Evolutionary conservation across 2,797 vertebrate species (phyloP).

Genomic region (Carcharodon carcharias): DNA sequence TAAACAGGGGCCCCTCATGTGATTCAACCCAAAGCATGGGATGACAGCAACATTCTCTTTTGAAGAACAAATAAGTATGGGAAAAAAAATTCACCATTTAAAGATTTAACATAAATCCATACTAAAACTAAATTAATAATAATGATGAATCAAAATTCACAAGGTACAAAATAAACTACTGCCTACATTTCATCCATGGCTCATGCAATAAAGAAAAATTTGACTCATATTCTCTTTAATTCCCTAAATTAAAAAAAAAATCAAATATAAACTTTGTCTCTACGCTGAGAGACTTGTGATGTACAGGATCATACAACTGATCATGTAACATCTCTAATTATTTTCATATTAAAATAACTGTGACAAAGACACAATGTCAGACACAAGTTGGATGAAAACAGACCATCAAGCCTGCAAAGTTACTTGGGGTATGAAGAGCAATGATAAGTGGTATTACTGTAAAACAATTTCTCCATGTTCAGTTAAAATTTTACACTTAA

Average conservation of each 20-base stretch:
- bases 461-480: background rate
- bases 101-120: background rate
- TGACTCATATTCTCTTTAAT: background rate
- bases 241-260: background rate
- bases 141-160: background rate
- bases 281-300: background rate
- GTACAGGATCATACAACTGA: background rate
- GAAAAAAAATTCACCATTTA: background rate
- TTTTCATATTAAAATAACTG: background rate
- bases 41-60: background rate
- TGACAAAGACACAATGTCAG: background rate
- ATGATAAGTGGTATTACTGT: background rate
- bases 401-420: background rate
- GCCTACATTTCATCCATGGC: background rate
- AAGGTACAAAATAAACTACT: background rate
- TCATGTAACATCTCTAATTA: background rate
- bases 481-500: background rate
- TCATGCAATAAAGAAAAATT: background rate
- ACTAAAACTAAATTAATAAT: background rate
- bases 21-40: background rate
- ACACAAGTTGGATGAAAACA: background rate
- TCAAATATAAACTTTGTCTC: background rate
- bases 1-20: background rate
- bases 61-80: background rate
- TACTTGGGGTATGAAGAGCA: background rate